Evolutionary conservation across 2,797 vertebrate genomes (phyloP), one percentile per base, ranked within the genome.

Genomic region (Propithecus deckenii): DNA sequence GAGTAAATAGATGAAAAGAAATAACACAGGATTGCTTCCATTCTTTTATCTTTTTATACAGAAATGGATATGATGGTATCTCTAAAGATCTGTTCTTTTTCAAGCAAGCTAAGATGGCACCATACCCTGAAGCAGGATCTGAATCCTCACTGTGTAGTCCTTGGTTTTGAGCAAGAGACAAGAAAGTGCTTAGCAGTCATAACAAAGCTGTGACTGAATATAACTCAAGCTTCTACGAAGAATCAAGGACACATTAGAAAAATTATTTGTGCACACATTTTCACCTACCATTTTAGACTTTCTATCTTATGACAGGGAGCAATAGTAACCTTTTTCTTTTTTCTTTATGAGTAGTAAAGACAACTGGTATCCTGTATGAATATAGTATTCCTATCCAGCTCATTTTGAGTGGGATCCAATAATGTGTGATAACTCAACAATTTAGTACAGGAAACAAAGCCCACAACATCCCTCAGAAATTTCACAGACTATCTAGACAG

Each of bases 401-500:
- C 76, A 75, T 35, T 88, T 79, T 96, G 97, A 96, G 94, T 71
- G 7, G 87, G 95, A 89, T 95, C 96, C 96, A 97, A 75, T 86
- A 71, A 87, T 88, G 89, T 91, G 95, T 96, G 97, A 96, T 96
- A 97, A 96, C 74, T 86, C 74, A 97, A 97, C 84, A 86, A 93
- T 97, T 92, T 86, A 71, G 72, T 63, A 89, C 89, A 96, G 96
- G 96, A 98, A 97, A 94, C 89, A 89, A 84, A 84, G 83, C 65
- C 59, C 84, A 93, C 72, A 83, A 86, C 94, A 98, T 97, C 97
- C 96, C 84, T 96, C 76, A 93, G 94, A 96, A 94, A 97, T 94
- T 96, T 96, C 91, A 97, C 86, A 95, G 91, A 94, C 93, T 96
- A 96, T 97, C 95, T 97, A 75, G 76, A 96, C n/a, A 87, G 88